These are phyloP conservation scores for Conistra vaccinii DNA, from an alignment of 2,888 invertebrate genomes.

Conservation along the genomic window DNA sequence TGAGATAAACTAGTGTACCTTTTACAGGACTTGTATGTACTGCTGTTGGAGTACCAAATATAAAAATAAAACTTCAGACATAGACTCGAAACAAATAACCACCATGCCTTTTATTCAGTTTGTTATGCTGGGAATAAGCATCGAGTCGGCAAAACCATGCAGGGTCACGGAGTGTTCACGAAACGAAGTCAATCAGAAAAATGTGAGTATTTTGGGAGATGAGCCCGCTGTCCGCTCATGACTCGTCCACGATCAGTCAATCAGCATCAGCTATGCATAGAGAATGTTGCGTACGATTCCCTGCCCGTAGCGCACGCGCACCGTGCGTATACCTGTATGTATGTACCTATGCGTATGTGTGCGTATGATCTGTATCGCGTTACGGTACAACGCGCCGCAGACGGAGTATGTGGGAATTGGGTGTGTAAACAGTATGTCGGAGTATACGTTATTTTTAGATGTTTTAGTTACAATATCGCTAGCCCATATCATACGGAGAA, in stretches of 20 bases:
- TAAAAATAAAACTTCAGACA: background rate
- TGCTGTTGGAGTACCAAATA: too few species aligned
- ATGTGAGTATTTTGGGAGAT: background rate
- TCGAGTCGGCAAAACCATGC: background rate
- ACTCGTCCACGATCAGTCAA: constrained; percentile 30
- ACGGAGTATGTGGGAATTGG: constrained; percentile 52
- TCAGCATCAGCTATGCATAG: constrained; percentile 53
- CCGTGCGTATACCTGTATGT: background rate
- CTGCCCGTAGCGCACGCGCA: constrained; percentile 49
- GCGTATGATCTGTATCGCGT: constrained; percentile 55
- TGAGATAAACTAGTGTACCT: too few species aligned
- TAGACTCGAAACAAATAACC: background rate
- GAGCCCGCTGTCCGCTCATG: constrained; percentile 17
- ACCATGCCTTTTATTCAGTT: background rate
- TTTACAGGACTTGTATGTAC: too few species aligned
- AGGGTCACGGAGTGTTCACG: background rate
- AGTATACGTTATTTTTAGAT: constrained; percentile 17
- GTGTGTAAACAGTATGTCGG: constrained; percentile 35
- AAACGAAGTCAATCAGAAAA: background rate
- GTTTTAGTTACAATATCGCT: constrained; percentile 21
- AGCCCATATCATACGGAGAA: background rate
- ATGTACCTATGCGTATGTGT: background rate
- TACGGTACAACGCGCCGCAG: constrained; percentile 57
- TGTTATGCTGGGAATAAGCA: background rate
- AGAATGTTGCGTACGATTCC: constrained; percentile 50